Percentiles rank a stretch among this genome's conserved stretches.
phyloP scores from a whole-genome alignment of 2,797 vertebrate genomes.

The Furcifer pardalis region DNA sequence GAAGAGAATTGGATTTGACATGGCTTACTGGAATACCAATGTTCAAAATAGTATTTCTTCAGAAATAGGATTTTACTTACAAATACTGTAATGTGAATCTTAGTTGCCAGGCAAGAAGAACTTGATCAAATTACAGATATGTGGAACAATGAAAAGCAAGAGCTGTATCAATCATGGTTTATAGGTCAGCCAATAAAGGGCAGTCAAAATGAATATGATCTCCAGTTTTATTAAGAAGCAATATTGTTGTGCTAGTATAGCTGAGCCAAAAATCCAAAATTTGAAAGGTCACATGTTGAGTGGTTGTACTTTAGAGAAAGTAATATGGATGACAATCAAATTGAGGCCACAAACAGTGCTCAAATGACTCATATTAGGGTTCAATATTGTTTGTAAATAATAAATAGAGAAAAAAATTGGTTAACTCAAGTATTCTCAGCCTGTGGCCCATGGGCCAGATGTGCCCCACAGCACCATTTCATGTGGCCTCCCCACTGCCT shows the following conservation, averaged over 20 bases:
- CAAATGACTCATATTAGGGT: too few species aligned
- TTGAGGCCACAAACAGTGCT: background rate
- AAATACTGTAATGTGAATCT: background rate
- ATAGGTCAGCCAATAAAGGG: background rate
- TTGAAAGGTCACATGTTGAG: background rate
- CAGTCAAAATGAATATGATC: background rate
- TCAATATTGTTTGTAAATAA: background rate
- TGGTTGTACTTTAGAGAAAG: background rate
- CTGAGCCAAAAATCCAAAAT: background rate
- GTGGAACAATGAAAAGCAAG: background rate
- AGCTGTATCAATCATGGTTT: background rate
- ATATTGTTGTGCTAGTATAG: background rate
- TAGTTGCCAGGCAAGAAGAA: background rate
- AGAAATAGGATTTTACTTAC: background rate
- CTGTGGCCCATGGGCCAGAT: too few species aligned
- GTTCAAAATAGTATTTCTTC: background rate
- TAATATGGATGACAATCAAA: background rate
- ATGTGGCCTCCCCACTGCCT: too few species aligned
- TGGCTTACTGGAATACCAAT: background rate
- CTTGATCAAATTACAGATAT: background rate
- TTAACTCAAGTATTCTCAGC: too few species aligned
- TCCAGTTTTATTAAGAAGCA: background rate
- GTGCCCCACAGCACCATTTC: too few species aligned
- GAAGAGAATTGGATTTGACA: background rate
- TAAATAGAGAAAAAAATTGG: background rate